Evolutionary conservation across 2,888 invertebrate genomes (phyloP).

Genomic region (Plebejus anna): DNA sequence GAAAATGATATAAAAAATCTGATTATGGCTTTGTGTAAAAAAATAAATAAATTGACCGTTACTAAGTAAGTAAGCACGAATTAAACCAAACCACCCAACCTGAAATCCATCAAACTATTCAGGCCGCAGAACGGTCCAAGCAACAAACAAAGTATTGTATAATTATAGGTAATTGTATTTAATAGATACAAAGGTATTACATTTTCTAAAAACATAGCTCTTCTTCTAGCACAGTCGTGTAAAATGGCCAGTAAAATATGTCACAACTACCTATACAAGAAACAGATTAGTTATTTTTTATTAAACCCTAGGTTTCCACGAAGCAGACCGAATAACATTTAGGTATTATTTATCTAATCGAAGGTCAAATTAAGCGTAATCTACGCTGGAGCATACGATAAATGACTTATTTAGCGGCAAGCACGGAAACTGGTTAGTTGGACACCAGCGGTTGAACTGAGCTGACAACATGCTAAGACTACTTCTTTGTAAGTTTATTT

Average conservation of each 20-base stretch:
- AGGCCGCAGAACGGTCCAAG: no score
- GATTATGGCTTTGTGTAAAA: no score
- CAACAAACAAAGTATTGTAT: no score
- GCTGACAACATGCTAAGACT: slow-evolving; percentile 21
- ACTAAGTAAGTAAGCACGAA: no score
- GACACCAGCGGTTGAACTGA: not conserved
- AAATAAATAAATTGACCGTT: no score
- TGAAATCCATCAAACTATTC: no score
- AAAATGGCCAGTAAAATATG: not conserved
- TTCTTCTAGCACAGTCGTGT: not conserved
- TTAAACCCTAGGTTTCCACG: not conserved
- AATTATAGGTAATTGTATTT: no score
- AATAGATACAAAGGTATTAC: no score
- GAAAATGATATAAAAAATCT: no score
- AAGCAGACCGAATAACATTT: not conserved
- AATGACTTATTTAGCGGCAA: slow-evolving; percentile 7
- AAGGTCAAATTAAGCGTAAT: slow-evolving; percentile 6
- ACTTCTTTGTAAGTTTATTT: slow-evolving; percentile 21
- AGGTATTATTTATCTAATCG: slow-evolving; percentile 11
- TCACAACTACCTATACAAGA: not conserved
- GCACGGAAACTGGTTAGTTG: slow-evolving; percentile 14
- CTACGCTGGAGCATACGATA: not conserved
- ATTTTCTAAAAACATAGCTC: no score
- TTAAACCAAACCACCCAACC: no score
- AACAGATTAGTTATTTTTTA: no score